Evolutionary conservation across 2,888 invertebrate species (phyloP).

Genomic region (Meandrusa payeni): DNA sequence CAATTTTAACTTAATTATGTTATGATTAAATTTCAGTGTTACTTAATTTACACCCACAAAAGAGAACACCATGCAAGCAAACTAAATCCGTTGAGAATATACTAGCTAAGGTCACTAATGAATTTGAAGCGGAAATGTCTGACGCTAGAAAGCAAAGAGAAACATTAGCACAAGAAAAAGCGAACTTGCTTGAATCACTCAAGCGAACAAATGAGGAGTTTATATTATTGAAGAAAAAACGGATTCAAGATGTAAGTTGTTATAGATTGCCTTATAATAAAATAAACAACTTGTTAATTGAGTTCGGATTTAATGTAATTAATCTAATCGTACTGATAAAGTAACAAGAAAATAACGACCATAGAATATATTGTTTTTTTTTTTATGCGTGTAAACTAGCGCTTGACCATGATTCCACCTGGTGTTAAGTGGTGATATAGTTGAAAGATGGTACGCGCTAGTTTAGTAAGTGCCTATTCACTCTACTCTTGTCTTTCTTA

Average conservation of each 20-base stretch:
- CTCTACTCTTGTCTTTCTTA: too few relatives aligned
- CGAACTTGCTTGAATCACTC: slow-evolving; percentile 82
- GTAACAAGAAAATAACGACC: too few relatives aligned
- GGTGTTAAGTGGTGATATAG: too few relatives aligned
- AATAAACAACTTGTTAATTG: too few relatives aligned
- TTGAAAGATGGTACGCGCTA: too few relatives aligned
- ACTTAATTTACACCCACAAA: slow-evolving; percentile 62
- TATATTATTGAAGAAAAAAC: slow-evolving; percentile 87
- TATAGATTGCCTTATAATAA: too few relatives aligned
- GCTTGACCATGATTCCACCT: too few relatives aligned
- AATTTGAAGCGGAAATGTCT: slow-evolving; percentile 66
- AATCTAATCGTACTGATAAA: too few relatives aligned
- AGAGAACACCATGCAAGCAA: slow-evolving; percentile 49
- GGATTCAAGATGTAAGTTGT: slow-evolving; percentile 88
- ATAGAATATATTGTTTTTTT: too few relatives aligned
- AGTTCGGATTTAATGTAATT: too few relatives aligned
- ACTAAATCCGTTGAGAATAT: slow-evolving; percentile 68
- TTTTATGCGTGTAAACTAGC: too few relatives aligned
- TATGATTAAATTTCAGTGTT: slow-evolving; percentile 62
- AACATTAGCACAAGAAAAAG: slow-evolving; percentile 73
- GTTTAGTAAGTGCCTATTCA: too few relatives aligned
- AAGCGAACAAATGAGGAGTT: slow-evolving; percentile 88
- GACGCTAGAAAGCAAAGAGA: slow-evolving; percentile 72
- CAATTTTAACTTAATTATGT: neutral
- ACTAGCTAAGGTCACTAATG: slow-evolving; percentile 56